Conservation (phyloP, 2,797 vertebrate species). For the Champsocephalus esox region DNA sequence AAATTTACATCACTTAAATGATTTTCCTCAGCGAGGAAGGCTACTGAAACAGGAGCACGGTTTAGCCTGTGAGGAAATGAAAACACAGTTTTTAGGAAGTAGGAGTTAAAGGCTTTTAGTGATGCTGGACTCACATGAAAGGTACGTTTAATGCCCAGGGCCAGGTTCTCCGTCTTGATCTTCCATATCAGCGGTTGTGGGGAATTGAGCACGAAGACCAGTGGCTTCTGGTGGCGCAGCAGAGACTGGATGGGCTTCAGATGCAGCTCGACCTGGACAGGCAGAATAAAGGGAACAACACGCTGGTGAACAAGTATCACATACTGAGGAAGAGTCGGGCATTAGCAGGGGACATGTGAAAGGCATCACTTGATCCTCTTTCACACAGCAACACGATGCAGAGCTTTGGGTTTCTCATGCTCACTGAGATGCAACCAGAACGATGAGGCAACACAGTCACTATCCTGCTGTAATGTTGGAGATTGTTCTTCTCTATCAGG, state of each 20-base stretch:
- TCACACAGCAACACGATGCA: slow-evolving; percentile 12
- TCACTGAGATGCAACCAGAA: slow-evolving; percentile 29
- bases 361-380: slow-evolving; percentile 18
- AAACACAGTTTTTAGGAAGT: slow-evolving; percentile 63
- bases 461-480: slow-evolving; percentile 32
- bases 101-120: slow-evolving; percentile 63
- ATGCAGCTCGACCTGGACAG: slow-evolving; percentile 90
- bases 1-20: slow-evolving; percentile 47
- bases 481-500: slow-evolving; percentile 69
- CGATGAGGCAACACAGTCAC: not conserved
- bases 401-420: slow-evolving; percentile 36
- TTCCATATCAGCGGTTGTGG: slow-evolving; percentile 91
- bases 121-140: slow-evolving; percentile 92
- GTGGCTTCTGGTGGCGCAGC: slow-evolving; percentile 90
- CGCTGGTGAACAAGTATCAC: not conserved
- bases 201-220: slow-evolving; percentile 95
- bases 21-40: slow-evolving; percentile 37
- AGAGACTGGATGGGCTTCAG: slow-evolving; percentile 94
- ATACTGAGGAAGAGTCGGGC: not conserved
- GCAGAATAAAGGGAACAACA: slow-evolving; percentile 24
- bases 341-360: slow-evolving; percentile 10
- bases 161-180: slow-evolving; percentile 92
- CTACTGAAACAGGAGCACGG: slow-evolving; percentile 43
- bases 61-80: slow-evolving; percentile 72
- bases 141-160: slow-evolving; percentile 84